Percentiles rank a stretch among this genome's conserved stretches.
Evolutionary conservation across 2,113 vertebrate species (phyloP).

Genomic region (Elachura formosa): DNA sequence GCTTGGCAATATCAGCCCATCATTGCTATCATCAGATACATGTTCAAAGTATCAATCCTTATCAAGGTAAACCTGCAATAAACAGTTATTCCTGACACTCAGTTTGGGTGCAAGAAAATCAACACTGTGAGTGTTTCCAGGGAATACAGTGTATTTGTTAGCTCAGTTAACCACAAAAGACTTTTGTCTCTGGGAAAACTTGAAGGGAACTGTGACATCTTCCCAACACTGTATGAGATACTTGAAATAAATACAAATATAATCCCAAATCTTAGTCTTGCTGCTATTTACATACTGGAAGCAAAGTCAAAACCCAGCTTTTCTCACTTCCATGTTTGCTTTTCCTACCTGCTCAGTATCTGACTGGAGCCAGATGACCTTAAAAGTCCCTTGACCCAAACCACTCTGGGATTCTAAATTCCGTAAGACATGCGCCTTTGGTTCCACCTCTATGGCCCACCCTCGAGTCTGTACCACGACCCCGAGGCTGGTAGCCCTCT

Average conservation of each 20-base stretch:
- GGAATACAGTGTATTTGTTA: background rate
- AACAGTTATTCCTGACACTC: background rate
- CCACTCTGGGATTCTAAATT: background rate
- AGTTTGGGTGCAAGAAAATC: background rate
- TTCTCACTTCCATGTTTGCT: background rate
- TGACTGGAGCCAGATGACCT: background rate
- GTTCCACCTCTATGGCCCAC: background rate
- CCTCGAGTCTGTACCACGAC: background rate
- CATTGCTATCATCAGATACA: background rate
- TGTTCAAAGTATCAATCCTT: background rate
- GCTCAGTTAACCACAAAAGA: background rate
- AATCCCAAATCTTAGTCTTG: background rate
- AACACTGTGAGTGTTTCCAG: background rate
- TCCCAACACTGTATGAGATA: background rate
- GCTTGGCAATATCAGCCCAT: background rate
- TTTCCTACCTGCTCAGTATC: background rate
- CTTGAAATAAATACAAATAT: background rate
- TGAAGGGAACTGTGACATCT: background rate
- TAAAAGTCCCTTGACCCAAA: background rate
- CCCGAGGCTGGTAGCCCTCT: background rate
- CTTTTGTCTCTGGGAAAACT: background rate
- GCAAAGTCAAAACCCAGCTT: background rate
- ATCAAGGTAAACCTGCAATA: background rate
- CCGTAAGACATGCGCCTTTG: fast-evolving
- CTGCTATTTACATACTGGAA: background rate